Base-by-base conservation (phyloP, 2,888 invertebrate genomes). In the Acleris laterana region DNA sequence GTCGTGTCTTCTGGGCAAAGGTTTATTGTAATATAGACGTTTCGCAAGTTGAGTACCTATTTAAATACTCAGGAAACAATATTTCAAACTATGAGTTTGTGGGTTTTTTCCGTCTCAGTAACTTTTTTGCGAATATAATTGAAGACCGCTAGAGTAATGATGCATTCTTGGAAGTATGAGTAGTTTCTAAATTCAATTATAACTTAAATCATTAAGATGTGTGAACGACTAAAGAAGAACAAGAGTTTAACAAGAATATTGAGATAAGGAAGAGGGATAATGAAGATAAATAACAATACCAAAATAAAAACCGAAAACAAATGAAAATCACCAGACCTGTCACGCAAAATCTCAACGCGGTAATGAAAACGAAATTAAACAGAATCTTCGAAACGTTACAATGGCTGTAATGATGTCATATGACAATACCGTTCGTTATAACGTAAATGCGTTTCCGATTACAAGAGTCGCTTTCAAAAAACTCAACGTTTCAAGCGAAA, bases 381-480 rank as follows among this genome's bases (percentile, higher is more conserved):
- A 19, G 9, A 42, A n/a, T n/a, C 46, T 57, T 57, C 46, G 25
- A 17, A 57, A 44, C 9, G 13, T 16, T 28, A 50, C 60, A 44
- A 16, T 42, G 44, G 28, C 32, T 46, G 7, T 58, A 46, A 63
- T 62, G 62, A 56, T 58, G 52, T 59, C 58, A 44, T 17, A 28
- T 56, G 11, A 61, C 65, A 60, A 60, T 64, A 52, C 63, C 68
- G 69, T 70, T 66, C 68, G 70, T 56, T 63, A 66, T 70, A 70
- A 67, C 38, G 62, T 64, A 68, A 69, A 58, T 50, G 62, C 66
- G 64, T 63, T 69, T 62, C 59, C 62, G 51, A 61, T 64, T 56
- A 56, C 62, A 25, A 55, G 62, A 59, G 49, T 57, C 57, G 62
- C 66, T 68, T 70, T 72, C 63, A 65, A 71, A 73, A 70, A 70